Base-by-base conservation (phyloP, 2,113 vertebrate species). In the Tyto alba region DNA sequence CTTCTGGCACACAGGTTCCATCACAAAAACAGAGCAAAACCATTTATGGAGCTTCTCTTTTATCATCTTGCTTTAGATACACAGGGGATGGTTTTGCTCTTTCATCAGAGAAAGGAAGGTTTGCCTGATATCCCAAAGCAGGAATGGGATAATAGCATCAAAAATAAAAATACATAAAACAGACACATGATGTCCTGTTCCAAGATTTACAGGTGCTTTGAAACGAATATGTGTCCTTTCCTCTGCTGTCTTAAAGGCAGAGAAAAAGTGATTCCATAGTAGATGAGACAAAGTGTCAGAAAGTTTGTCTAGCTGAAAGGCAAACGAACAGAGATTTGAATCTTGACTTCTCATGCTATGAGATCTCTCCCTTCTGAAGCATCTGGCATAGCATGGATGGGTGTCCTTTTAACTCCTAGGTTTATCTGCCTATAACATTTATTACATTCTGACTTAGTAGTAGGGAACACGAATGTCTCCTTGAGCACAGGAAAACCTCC, bases 381-480 rank as follows among this genome's bases (percentile, higher is more conserved):
- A 77, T 41, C 41, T 11, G 16, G 50, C 40, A 14, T 2, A 45
- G 72, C 26, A 11, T 1, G 21, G 30, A 32, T 32, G 17, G 16
- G 7, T 43, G 32, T 68, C 36, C 56, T 79, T 75, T 59, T 16
- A 41, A 47, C 48, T 67, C n/a, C 43, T 9, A 19, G 7, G 13
- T 50, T 59, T 79, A 17, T 43, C 53, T 68, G 63, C 30, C 55
- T 18, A 0, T 21, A 60, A 30, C 8, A 11, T 25, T n/a, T 45
- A 43, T n/a, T 23, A 19, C 47, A 7, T 56, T n/a, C 38, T 78
- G 66, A 22, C 19, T 66, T 10, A 6, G 4, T 34, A 41, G 9
- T 0, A 59, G 13, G 67, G 20, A 76, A n/a, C 11, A 41, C 0
- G 0, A 67, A 26, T 6, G 12, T 22, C 38, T 41, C 63, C 56